Conservation (phyloP, 1,140 invertebrate genomes). For the Stegodyphus dumicola region DNA sequence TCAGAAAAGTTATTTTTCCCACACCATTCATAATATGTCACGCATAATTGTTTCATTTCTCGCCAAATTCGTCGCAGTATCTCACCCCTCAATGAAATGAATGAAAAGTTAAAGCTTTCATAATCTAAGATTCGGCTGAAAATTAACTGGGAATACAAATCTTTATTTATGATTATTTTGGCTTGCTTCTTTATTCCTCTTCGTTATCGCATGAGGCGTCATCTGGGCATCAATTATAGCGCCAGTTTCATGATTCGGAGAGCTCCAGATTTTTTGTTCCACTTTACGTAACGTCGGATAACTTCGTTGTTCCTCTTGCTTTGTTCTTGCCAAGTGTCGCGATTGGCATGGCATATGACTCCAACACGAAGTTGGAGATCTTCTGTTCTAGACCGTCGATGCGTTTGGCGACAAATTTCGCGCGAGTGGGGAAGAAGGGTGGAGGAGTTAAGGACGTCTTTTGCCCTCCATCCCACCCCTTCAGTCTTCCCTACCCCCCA, state of each 20-base stretch:
- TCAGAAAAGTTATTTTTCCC: no score
- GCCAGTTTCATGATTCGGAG: not conserved
- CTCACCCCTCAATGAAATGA: no score
- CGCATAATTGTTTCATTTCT: no score
- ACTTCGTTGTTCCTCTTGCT: not conserved
- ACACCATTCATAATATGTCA: no score
- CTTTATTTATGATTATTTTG: no score
- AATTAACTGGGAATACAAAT: no score
- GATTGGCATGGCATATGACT: conserved; percentile 28
- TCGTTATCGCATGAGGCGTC: not conserved
- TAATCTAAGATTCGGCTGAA: no score
- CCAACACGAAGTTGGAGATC: not conserved
- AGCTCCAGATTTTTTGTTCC: not conserved
- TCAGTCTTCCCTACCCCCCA: not conserved
- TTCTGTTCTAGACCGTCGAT: conserved; percentile 29
- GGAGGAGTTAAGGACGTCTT: not conserved
- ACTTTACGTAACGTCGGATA: not conserved
- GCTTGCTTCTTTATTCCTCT: not conserved
- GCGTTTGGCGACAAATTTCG: conserved; percentile 58
- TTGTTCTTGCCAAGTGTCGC: conserved; percentile 45
- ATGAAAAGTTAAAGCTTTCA: no score
- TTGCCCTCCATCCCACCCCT: not conserved
- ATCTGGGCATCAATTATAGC: not conserved
- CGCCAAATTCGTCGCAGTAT: no score
- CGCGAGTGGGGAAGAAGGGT: conserved; percentile 4